These are phyloP conservation scores for Galeopsomyia nigrocyanea DNA, from an alignment of 2,888 invertebrate species.

Conservation along the genomic window DNA sequence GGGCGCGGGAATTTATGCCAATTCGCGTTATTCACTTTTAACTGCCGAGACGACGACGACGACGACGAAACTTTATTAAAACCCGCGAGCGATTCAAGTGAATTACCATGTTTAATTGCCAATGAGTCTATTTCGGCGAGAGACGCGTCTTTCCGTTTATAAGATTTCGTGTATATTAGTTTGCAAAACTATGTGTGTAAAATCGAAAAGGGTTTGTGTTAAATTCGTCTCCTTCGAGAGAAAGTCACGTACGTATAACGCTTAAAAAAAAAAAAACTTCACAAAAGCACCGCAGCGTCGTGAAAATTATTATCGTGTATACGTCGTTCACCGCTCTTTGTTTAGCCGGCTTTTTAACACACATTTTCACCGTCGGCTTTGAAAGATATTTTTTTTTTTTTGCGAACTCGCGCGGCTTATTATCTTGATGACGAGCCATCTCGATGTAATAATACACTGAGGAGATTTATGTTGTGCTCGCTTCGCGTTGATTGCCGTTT, in stretches of 20 bases:
- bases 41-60: not conserved
- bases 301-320: not conserved
- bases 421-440: slow-evolving; percentile 7
- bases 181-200: not conserved
- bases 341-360: slow-evolving; percentile 1
- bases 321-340: not conserved
- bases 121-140: slow-evolving; percentile 8
- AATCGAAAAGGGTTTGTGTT: no score
- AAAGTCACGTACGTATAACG: no score
- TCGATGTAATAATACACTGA: slow-evolving; percentile 7
- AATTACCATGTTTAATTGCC: slow-evolving; percentile 17
- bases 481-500: not conserved
- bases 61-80: not conserved
- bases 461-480: slow-evolving; percentile 16
- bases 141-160: slow-evolving; percentile 7
- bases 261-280: no score
- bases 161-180: slow-evolving; percentile 14
- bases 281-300: no score
- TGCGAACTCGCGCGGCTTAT: not conserved
- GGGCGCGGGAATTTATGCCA: no score
- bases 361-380: not conserved
- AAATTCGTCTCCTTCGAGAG: no score
- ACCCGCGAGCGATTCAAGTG: not conserved
- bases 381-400: not conserved
- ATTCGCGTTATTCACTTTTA: not conserved